Evolutionary conservation across 2,888 invertebrate species (phyloP).

Genomic region (Idaea dimidiata): DNA sequence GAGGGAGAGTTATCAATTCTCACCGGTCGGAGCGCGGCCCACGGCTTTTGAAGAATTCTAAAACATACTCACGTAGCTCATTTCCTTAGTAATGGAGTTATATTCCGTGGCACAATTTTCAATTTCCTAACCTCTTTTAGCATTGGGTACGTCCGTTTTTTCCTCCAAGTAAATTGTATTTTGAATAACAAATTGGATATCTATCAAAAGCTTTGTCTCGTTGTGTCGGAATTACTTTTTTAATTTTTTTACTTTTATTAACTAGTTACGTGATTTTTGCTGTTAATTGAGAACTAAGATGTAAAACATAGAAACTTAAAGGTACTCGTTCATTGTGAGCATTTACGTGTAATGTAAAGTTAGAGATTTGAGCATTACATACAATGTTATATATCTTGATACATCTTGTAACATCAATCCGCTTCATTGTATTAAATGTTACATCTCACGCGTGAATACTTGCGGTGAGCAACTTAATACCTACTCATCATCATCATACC

Average conservation of each 20-base stretch:
- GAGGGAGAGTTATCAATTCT: constrained; percentile 32
- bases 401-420: too few relatives aligned
- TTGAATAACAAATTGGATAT: constrained; percentile 36
- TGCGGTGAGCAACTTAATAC: too few relatives aligned
- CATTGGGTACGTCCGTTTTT: constrained; percentile 57
- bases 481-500: too few relatives aligned
- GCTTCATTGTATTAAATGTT: too few relatives aligned
- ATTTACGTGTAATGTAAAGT: too few relatives aligned
- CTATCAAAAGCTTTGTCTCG: constrained; percentile 14
- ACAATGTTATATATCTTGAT: too few relatives aligned
- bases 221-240: constrained; percentile 2
- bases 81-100: constrained; percentile 77
- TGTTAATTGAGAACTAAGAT: not conserved
- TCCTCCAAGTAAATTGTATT: constrained; percentile 44
- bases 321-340: too few relatives aligned
- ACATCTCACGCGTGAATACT: too few relatives aligned
- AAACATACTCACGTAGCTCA: constrained; percentile 75
- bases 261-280: not conserved
- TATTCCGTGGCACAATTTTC: constrained; percentile 76
- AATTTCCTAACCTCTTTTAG: constrained; percentile 75
- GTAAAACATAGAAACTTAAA: too few relatives aligned
- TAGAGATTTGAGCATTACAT: too few relatives aligned
- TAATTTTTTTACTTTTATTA: not conserved
- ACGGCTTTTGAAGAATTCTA: constrained; percentile 50
- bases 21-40: constrained; percentile 34